These are phyloP conservation scores for Netelia inedita DNA, from an alignment of 2,888 invertebrate species.

Conservation along the genomic window DNA sequence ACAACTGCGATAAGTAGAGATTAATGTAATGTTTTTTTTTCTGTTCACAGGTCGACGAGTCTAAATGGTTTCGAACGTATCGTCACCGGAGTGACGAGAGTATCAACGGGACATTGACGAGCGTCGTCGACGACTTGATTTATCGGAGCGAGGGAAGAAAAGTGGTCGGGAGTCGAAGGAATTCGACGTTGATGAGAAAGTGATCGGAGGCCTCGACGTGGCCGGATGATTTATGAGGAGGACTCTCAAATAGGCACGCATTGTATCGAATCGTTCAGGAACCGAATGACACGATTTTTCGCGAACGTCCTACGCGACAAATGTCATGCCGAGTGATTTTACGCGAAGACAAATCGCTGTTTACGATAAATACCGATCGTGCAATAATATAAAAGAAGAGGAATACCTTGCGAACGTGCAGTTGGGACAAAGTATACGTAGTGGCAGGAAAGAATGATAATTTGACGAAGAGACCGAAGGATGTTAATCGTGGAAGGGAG, in stretches of 20 bases:
- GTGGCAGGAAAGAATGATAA: conserved; percentile 28
- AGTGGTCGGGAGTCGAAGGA: conserved; percentile 33
- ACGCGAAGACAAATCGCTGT: conserved; percentile 50
- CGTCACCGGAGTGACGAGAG: no score
- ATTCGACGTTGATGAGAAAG: conserved; percentile 51
- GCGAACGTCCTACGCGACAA: conserved; percentile 41
- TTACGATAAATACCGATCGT: conserved; percentile 18
- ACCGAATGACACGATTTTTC: conserved; percentile 64
- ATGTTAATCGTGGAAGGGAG: conserved; percentile 30
- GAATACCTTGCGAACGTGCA: neutral
- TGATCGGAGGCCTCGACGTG: conserved; percentile 45
- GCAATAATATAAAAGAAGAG: neutral
- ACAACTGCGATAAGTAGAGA: no score
- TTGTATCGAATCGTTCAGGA: conserved; percentile 3
- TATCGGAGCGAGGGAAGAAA: neutral
- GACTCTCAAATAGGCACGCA: neutral
- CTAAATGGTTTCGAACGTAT: no score
- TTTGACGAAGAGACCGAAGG: conserved; percentile 11
- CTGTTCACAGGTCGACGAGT: no score
- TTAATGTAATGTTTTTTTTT: no score
- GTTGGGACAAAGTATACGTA: conserved; percentile 20
- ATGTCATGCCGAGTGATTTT: conserved; percentile 53
- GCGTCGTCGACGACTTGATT: neutral
- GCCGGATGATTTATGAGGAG: conserved; percentile 17
- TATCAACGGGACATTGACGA: neutral